Percentiles rank a stretch among this genome's conserved stretches.
These are phyloP conservation scores for Trichogramma pretiosum DNA, from an alignment of 1,140 invertebrate genomes.

Conservation along the genomic window DNA sequence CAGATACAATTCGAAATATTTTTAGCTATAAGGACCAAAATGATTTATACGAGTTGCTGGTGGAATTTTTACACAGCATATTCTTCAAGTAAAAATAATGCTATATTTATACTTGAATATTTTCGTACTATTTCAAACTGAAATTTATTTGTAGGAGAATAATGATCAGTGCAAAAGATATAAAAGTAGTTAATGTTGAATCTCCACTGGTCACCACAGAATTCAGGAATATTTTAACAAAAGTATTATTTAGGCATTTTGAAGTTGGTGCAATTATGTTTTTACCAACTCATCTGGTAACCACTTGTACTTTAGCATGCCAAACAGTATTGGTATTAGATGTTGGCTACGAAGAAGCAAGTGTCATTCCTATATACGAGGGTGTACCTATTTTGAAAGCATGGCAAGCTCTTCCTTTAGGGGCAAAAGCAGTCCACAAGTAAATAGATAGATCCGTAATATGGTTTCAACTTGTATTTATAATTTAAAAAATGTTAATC, in stretches of 20 bases:
- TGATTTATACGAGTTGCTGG: slow-evolving; percentile 76
- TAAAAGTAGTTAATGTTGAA: slow-evolving; percentile 83
- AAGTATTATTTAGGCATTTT: slow-evolving; percentile 86
- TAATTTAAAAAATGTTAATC: slow-evolving; percentile 1
- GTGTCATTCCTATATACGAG: slow-evolving; percentile 73
- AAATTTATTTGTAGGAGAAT: slow-evolving; percentile 61
- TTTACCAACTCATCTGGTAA: slow-evolving; percentile 71
- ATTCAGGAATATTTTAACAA: slow-evolving; percentile 78
- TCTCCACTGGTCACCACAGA: slow-evolving; percentile 73
- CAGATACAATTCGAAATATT: slow-evolving; percentile 56
- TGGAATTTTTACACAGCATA: slow-evolving; percentile 79
- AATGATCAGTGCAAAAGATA: slow-evolving; percentile 85
- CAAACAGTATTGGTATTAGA: slow-evolving; percentile 76
- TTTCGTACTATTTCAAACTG: slow-evolving; percentile 4
- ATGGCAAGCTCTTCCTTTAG: slow-evolving; percentile 69
- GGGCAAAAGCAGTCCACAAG: slow-evolving; percentile 57
- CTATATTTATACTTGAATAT: not conserved
- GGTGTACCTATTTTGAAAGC: slow-evolving; percentile 74
- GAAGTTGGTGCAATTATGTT: slow-evolving; percentile 67
- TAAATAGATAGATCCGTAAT: slow-evolving; percentile 26
- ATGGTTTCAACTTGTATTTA: not conserved
- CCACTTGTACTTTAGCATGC: slow-evolving; percentile 65
- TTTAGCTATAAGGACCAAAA: slow-evolving; percentile 61
- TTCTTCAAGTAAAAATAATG: slow-evolving; percentile 69
- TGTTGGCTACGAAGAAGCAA: slow-evolving; percentile 75